phyloP scores from a whole-genome alignment of 92 coral and sea anemone species.

The Montipora capitata region DNA sequence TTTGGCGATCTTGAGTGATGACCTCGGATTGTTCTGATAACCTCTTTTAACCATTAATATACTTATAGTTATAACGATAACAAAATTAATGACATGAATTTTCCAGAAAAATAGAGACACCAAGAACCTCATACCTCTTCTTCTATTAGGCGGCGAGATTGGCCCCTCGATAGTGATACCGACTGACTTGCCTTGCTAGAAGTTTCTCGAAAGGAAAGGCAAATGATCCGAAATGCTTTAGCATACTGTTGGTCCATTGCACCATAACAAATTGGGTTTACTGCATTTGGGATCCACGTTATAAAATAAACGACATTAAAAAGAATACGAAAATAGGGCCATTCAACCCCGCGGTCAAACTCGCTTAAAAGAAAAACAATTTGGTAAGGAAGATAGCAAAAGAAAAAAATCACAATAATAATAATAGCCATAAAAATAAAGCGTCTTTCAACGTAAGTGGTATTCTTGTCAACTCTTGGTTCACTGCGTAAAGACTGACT shows the following conservation, averaged over 20 bases:
- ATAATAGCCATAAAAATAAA: conserved; percentile 73
- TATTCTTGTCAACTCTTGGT: background rate
- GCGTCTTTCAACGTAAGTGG: conserved; percentile 57
- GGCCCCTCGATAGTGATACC: conserved; percentile 1
- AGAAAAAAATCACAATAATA: conserved; percentile 62
- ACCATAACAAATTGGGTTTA: conserved; percentile 74
- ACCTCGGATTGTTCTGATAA: too few relatives aligned
- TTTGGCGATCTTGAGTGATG: too few relatives aligned
- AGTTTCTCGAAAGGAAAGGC: background rate
- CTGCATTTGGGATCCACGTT: conserved; percentile 80
- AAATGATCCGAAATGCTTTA: conserved; percentile 46
- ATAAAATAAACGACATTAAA: conserved; percentile 49
- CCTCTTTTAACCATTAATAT: too few relatives aligned
- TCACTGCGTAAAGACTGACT: background rate
- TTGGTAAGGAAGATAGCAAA: conserved; percentile 82
- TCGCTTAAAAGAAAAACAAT: conserved; percentile 68
- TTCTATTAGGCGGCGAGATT: conserved; percentile 1
- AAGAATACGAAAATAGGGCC: conserved; percentile 55
- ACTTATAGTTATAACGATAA: too few relatives aligned
- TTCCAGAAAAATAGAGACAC: too few relatives aligned
- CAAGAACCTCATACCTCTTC: background rate
- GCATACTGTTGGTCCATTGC: conserved; percentile 74
- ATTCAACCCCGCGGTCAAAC: conserved; percentile 31
- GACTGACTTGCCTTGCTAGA: conserved; percentile 7
- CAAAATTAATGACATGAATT: too few relatives aligned